These are phyloP conservation scores for Hyla sarda DNA, from an alignment of 2,113 vertebrate species.

Conservation along the genomic window DNA sequence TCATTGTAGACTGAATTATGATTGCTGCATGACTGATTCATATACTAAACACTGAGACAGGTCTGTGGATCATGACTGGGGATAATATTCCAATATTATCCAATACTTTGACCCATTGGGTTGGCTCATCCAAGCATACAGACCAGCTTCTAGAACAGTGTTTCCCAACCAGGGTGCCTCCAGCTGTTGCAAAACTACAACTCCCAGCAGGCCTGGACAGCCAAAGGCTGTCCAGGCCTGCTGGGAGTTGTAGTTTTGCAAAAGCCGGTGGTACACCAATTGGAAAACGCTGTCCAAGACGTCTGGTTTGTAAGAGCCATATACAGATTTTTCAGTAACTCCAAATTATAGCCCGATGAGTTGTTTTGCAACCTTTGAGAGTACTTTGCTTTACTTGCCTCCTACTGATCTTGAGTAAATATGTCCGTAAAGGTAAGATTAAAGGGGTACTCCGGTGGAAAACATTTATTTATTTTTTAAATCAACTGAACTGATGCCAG, in stretches of 20 bases:
- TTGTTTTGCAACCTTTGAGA: neutral
- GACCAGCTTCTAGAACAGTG: too few species aligned
- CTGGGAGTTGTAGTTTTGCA: too few species aligned
- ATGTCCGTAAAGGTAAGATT: too few species aligned
- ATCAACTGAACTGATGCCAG: too few species aligned
- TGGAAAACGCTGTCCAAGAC: too few species aligned
- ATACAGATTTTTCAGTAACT: neutral
- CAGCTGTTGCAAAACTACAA: too few species aligned
- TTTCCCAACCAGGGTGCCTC: too few species aligned
- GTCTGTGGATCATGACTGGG: constrained; percentile 36
- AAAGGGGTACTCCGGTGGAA: too few species aligned
- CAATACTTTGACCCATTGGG: neutral
- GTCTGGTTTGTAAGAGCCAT: neutral
- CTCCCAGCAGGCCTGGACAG: too few species aligned
- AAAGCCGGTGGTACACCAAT: too few species aligned
- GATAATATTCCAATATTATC: neutral
- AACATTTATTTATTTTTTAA: too few species aligned
- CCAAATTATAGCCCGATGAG: neutral
- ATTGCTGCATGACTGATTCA: constrained; percentile 34
- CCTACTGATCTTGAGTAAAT: neutral
- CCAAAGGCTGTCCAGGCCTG: too few species aligned
- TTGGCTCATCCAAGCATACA: neutral
- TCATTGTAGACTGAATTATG: neutral
- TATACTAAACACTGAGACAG: neutral
- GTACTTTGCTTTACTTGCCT: neutral